A percentile compares a stretch with the other conserved stretches of the same genome.
Evolutionary conservation across 2,113 vertebrate genomes (phyloP).

Genomic region (Nothocercus nigrocapillus): DNA sequence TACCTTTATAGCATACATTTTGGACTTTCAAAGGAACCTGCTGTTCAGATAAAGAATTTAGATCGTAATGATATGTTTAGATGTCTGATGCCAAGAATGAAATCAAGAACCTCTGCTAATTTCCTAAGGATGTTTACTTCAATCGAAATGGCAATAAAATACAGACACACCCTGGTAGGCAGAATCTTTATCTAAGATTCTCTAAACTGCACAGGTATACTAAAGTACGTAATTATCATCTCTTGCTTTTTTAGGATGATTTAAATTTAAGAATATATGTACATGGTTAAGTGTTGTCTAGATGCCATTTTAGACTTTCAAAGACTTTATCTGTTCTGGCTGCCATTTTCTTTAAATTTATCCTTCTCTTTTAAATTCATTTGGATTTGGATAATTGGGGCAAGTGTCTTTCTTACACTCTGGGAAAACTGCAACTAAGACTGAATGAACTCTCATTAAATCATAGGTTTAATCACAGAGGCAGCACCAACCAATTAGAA

Average conservation of each 20-base stretch:
- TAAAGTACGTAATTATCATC: neutral
- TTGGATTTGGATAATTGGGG: neutral
- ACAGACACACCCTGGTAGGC: neutral
- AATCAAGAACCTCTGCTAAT: slow-evolving; percentile 37
- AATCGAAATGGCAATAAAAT: neutral
- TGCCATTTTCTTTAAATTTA: neutral
- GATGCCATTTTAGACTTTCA: neutral
- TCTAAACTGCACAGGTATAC: neutral
- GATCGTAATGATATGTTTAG: slow-evolving; percentile 40
- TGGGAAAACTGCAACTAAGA: neutral
- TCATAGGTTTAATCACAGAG: neutral
- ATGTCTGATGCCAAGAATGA: slow-evolving; percentile 4
- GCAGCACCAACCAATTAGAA: neutral
- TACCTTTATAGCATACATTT: slow-evolving; percentile 39
- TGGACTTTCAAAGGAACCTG: slow-evolving; percentile 40
- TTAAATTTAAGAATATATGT: neutral
- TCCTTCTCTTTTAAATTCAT: neutral
- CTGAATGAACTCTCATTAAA: neutral
- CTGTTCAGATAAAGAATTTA: slow-evolving; percentile 41
- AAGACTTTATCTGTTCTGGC: neutral
- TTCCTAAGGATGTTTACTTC: slow-evolving; percentile 28
- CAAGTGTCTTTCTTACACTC: neutral
- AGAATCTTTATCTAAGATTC: neutral
- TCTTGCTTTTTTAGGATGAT: neutral
- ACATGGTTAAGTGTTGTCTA: neutral